Base-by-base conservation (phyloP, 2,797 vertebrate species). In the Mastacembelus armatus region DNA sequence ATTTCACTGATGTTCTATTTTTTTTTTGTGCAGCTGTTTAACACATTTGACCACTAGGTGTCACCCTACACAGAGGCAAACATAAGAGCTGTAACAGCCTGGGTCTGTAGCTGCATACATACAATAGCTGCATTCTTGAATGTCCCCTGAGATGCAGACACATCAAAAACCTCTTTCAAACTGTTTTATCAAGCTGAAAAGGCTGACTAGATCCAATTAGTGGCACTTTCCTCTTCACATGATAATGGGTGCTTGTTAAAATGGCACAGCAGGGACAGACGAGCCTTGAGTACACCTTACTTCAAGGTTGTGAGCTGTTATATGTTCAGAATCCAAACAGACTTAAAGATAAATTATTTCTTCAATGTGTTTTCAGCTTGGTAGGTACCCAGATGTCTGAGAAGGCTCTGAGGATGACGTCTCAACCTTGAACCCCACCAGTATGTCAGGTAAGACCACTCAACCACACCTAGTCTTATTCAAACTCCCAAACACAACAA, bases 391-490 rank as follows among this genome's bases (percentile, higher is more conserved):
- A 91, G 84, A 90, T 85, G 92, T 89, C 87, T 80, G 87, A 84
- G 80, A 88, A 86, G 78, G 82, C 84, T 80, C 81, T 85, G 86
- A 93, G 89, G 90, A 94, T 92, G 91, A 90, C 74, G 82, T 83
- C 89, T 81, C 74, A 86, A 79, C 91, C 92, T 71, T 94, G 85
- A 94, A 91, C 75, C 85, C 85, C 89, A 88, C 84, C 93, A 94
- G 91, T 89, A 94, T 94, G 94, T 94, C 94, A 94, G 93, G 94
- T 94, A 78, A 90, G 89, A 67, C 35, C 14, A 1, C 40, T 6
- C 27, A 26, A 2, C 14, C n/a, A 12, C 18, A 40, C 24, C 64
- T 40, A 18, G 48, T 22, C 52, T 18, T 12, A 16, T 16, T n/a
- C 6, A 9, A 40, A 26, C 39, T 10, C n/a, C n/a, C n/a, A n/a